Evolutionary conservation across 2,797 vertebrate species (phyloP).

Genomic region (Sebastes kiyomatsui): DNA sequence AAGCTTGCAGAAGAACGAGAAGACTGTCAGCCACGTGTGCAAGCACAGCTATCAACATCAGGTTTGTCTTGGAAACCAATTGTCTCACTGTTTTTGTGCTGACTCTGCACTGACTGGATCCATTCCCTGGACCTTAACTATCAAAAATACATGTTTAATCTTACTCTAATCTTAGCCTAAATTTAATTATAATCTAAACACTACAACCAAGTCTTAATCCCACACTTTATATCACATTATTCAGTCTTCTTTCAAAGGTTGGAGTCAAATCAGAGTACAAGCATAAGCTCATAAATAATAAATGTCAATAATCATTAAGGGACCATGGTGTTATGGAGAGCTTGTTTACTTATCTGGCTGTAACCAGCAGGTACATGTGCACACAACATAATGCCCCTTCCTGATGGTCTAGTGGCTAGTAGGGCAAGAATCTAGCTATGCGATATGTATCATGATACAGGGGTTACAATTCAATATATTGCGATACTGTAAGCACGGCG

Average conservation of each 20-base stretch:
- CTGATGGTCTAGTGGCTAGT: neutral
- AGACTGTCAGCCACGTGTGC: neutral
- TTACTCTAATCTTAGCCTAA: neutral
- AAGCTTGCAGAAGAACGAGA: neutral
- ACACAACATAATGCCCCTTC: neutral
- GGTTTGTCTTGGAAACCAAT: neutral
- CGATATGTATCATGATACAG: neutral
- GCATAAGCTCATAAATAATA: neutral
- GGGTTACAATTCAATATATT: neutral
- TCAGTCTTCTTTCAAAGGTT: neutral
- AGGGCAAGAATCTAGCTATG: neutral
- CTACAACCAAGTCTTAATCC: neutral
- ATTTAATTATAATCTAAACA: neutral
- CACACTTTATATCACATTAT: neutral
- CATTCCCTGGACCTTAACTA: neutral
- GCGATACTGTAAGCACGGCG: neutral
- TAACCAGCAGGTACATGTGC: neutral
- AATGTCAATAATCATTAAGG: neutral
- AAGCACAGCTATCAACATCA: neutral
- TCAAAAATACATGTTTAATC: neutral
- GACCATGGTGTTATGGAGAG: neutral
- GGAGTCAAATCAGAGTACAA: neutral
- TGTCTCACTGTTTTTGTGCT: neutral
- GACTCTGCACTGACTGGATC: neutral
- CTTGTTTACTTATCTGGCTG: constrained; percentile 6